Conservation (phyloP, 1,140 invertebrate species). For the Drosophila biarmipes region DNA sequence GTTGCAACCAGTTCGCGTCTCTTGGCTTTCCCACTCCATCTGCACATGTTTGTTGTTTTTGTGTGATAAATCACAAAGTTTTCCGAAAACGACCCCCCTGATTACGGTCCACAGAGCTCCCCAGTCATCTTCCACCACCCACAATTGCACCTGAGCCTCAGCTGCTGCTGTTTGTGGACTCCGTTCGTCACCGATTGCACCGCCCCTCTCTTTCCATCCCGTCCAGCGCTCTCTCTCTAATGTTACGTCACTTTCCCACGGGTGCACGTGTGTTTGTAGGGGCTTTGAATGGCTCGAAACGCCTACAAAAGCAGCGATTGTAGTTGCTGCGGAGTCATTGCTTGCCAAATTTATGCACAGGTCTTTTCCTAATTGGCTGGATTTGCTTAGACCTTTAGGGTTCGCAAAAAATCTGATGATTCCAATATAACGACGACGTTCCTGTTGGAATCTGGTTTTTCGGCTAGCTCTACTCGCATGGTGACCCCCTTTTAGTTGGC, state of each 20-base stretch:
- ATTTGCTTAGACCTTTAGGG: slow-evolving; percentile 20
- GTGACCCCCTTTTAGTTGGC: slow-evolving; percentile 38
- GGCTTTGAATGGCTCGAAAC: slow-evolving; percentile 42
- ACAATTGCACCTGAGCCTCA: slow-evolving; percentile 38
- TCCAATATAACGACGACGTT: slow-evolving; percentile 20
- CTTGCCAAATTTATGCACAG: slow-evolving; percentile 65
- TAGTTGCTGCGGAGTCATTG: slow-evolving; percentile 60
- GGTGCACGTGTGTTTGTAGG: slow-evolving; percentile 59
- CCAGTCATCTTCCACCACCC: slow-evolving; percentile 22
- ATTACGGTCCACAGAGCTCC: slow-evolving; percentile 17
- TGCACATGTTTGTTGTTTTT: slow-evolving; percentile 22
- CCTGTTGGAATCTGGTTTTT: slow-evolving; percentile 43
- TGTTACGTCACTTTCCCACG: slow-evolving; percentile 82
- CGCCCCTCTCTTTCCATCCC: slow-evolving; percentile 14
- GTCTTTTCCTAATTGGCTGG: slow-evolving; percentile 14
- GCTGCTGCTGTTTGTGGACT: slow-evolving; percentile 55
- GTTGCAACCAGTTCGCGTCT: slow-evolving; percentile 28
- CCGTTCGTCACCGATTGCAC: slow-evolving; percentile 41
- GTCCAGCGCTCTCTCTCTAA: slow-evolving; percentile 60
- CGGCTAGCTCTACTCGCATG: slow-evolving; percentile 21
- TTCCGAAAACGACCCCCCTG: slow-evolving; percentile 25
- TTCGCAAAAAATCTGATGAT: slow-evolving; percentile 3
- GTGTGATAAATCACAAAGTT: slow-evolving; percentile 32
- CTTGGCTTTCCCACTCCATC: slow-evolving; percentile 16
- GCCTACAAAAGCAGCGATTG: slow-evolving; percentile 41